Evolutionary conservation across 2,888 invertebrate species (phyloP).

Genomic region (Sisyra nigra): DNA sequence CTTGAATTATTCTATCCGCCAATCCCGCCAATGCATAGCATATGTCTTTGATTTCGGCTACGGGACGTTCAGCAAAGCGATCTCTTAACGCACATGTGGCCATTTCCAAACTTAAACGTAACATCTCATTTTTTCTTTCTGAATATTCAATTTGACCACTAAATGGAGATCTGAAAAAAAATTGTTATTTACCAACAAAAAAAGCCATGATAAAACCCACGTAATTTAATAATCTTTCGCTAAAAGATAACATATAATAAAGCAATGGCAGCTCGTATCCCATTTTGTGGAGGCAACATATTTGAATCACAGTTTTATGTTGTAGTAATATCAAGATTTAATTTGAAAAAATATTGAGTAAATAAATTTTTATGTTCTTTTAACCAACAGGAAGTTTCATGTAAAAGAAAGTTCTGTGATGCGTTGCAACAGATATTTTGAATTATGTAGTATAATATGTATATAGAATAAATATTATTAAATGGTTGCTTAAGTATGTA

Average conservation of each 20-base stretch:
- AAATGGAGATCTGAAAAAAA: constrained; percentile 35
- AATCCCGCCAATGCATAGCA: constrained; percentile 61
- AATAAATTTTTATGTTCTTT: too few species aligned
- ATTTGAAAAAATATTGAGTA: too few species aligned
- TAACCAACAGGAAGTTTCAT: too few species aligned
- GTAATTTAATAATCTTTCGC: neutral
- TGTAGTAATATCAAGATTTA: too few species aligned
- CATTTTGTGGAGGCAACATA: neutral
- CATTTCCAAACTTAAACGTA: constrained; percentile 69
- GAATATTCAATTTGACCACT: constrained; percentile 50
- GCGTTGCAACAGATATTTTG: too few species aligned
- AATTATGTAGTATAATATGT: too few species aligned
- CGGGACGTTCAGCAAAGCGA: constrained; percentile 74
- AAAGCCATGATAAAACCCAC: neutral
- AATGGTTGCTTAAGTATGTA: too few species aligned
- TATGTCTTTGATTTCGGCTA: constrained; percentile 52
- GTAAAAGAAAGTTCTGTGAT: too few species aligned
- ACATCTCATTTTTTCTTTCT: constrained; percentile 51
- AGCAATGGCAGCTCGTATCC: neutral
- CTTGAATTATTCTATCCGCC: constrained; percentile 74
- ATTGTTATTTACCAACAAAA: constrained; percentile 4
- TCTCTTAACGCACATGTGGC: constrained; percentile 84
- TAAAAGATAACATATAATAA: neutral
- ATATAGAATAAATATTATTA: too few species aligned
- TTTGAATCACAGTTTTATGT: too few species aligned